Percentiles rank a stretch among this genome's conserved stretches.
Evolutionary conservation across 64 coral and sea anemone species (phyloP).

Genomic region (Pocillopora verrucosa): DNA sequence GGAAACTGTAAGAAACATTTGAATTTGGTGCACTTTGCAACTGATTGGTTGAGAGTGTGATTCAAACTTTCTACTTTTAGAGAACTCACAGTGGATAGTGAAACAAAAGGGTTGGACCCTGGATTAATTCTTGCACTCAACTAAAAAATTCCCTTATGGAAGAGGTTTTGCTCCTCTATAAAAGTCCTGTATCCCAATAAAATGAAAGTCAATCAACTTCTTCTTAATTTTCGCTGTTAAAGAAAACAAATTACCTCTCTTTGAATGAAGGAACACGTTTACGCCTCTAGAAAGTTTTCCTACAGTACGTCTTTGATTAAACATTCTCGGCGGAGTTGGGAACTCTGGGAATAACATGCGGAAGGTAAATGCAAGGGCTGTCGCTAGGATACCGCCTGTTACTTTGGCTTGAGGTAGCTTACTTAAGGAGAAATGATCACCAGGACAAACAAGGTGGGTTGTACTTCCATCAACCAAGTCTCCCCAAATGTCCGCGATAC

Average conservation of each 20-base stretch:
- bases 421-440: conserved; percentile 44
- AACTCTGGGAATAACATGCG: conserved; percentile 40
- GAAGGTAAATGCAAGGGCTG: conserved; percentile 2
- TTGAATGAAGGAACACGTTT: not conserved
- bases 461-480: conserved; percentile 21
- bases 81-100: too few relatives aligned
- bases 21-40: too few relatives aligned
- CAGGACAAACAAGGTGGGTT: conserved; percentile 25
- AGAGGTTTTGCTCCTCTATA: too few relatives aligned
- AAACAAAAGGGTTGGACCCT: too few relatives aligned
- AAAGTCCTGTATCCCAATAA: too few relatives aligned
- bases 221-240: too few relatives aligned
- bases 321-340: not conserved
- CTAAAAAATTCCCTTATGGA: too few relatives aligned
- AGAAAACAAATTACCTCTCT: conserved; percentile 16
- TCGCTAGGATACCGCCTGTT: conserved; percentile 8
- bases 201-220: too few relatives aligned
- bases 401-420: conserved; percentile 12
- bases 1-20: too few relatives aligned
- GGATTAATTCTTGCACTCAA: too few relatives aligned
- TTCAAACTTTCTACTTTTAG: too few relatives aligned
- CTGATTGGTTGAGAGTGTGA: too few relatives aligned
- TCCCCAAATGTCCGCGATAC: not conserved
- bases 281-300: not conserved
- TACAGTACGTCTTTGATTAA: conserved; percentile 9